Base-by-base conservation (phyloP, 1,140 invertebrate genomes). In the Brachionus sp. region DNA sequence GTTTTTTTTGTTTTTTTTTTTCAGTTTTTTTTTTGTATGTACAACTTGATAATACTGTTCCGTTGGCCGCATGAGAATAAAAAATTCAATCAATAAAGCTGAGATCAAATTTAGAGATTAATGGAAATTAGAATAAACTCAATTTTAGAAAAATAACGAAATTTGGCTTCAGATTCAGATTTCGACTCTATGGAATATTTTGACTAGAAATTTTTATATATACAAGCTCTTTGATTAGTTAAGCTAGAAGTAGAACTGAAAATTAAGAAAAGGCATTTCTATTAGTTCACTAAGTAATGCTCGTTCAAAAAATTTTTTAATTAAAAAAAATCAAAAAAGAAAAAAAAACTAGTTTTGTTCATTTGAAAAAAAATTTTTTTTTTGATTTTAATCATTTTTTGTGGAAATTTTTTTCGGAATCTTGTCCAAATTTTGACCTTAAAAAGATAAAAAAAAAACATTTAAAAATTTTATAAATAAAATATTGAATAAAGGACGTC, bases 31-130 rank as follows among this genome's bases (percentile, higher is more conserved):
- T 75, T 75, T 23, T 44, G 1, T 75, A 75, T 75, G 70, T 75
- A 75, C 70, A 75, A 46, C 42, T 75, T 46, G n/a, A 70, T 75
- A 75, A 75, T 75, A 75, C 70, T 75, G 70, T 75, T 75, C 70
- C 23, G 39, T 42, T 75, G 70, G 70, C 70, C 70, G 70, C 70
- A 75, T 44, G 16, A 25, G 70, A 70, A 33, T 37, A 6, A 53
- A 53, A 53, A 53, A 53, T 53, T 53, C 19, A 53, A 23, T 53
- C n/a, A 50, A n/a, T 2, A 4, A 50, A 13, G 5, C 50, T 53
- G 50, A 53, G 7, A 53, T 53, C 50, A 23, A 53, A 53, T 16
- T 53, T 4, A 46, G 13, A 3, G 13, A 16, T 53, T 5, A 16
- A 53, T 16, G 12, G 16, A 53, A 53, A 53, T 16, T 16, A 53